phyloP scores from a whole-genome alignment of 2,888 invertebrate genomes.

The Lomographa bimaculata region DNA sequence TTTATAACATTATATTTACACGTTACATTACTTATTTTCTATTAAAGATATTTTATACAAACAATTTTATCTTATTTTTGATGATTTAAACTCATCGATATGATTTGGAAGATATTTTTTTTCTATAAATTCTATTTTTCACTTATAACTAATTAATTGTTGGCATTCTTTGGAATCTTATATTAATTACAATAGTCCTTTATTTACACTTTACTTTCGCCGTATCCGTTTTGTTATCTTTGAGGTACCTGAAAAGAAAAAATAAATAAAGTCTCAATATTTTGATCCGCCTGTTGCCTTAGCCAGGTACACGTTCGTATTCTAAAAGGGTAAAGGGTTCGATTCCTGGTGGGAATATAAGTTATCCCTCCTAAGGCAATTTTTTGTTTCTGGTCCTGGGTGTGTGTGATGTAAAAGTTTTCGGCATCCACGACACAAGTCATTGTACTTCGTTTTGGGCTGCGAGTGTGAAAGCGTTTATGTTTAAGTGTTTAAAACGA shows the following conservation, averaged over 20 bases:
- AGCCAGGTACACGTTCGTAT: too few species aligned
- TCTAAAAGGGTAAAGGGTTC: too few species aligned
- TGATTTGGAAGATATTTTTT: conserved; percentile 27
- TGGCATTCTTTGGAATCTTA: conserved; percentile 62
- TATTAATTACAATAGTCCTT: conserved; percentile 35
- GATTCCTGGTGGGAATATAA: too few species aligned
- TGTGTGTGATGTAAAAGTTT: too few species aligned
- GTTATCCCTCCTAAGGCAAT: too few species aligned
- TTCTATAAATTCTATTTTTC: conserved; percentile 18
- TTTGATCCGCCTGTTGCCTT: too few species aligned
- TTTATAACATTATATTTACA: conserved; percentile 22
- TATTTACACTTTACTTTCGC: conserved; percentile 36
- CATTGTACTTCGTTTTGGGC: too few species aligned
- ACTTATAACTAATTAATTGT: conserved; percentile 36
- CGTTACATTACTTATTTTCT: conserved; percentile 3
- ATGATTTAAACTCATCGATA: conserved; percentile 25
- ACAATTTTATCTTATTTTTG: conserved; percentile 18
- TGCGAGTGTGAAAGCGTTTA: too few species aligned
- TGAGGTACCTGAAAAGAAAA: conserved; percentile 66
- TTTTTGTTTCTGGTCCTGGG: too few species aligned
- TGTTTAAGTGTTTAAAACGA: too few species aligned
- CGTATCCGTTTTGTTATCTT: conserved; percentile 62
- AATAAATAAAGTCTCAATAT: too few species aligned
- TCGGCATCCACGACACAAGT: too few species aligned
- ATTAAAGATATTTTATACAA: conserved; percentile 24